Evolutionary conservation across 2,113 vertebrate genomes (phyloP).

Genomic region (Apus apus): DNA sequence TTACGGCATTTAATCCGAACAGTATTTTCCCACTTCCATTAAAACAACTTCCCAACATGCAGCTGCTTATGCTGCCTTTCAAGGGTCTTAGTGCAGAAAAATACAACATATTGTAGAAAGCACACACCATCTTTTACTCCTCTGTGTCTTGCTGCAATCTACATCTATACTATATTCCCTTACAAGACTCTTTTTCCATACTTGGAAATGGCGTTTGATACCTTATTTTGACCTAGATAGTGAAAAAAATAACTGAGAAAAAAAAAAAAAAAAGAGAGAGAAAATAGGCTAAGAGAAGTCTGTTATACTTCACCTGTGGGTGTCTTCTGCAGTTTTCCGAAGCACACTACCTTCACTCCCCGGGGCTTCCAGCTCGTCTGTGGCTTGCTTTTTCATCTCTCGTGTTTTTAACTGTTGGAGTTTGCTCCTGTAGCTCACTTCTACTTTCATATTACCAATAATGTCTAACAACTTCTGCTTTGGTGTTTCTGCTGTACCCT

Average conservation of each 20-base stretch:
- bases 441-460: constrained; percentile 88
- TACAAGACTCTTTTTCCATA: background rate
- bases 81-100: background rate
- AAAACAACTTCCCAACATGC: background rate
- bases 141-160: background rate
- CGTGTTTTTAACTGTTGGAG: constrained; percentile 56
- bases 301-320: constrained; percentile 75
- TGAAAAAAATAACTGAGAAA: background rate
- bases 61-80: background rate
- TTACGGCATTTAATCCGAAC: background rate
- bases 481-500: background rate
- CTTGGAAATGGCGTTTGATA: background rate
- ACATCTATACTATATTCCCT: background rate
- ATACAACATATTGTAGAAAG: background rate
- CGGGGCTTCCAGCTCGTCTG: background rate
- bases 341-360: constrained; percentile 66
- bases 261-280: background rate
- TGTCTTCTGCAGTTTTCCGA: constrained; percentile 57
- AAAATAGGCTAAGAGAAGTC: background rate
- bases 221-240: background rate
- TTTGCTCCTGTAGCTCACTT: constrained; percentile 80
- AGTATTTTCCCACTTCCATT: background rate
- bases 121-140: background rate
- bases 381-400: constrained; percentile 8
- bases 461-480: constrained; percentile 82